Base-by-base conservation (phyloP, 2,888 invertebrate genomes). In the Epiperipatus broadwayi region DNA sequence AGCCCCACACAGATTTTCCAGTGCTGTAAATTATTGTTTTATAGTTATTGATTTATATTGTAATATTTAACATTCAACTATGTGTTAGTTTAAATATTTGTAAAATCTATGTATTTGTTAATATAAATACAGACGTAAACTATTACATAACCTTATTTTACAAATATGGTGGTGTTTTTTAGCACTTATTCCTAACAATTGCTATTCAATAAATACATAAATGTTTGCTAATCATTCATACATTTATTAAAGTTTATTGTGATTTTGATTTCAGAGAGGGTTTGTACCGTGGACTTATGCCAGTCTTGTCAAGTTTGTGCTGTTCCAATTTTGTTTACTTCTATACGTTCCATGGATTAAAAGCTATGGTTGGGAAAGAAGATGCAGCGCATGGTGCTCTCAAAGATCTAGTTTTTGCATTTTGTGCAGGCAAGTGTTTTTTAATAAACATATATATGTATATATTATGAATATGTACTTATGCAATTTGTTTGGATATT, bases 301-400 rank as follows among this genome's bases (percentile, higher is more conserved):
- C 87, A 7, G 83, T 83, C 4, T 64, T 87, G 32, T 73, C 78
- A 49, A 79, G 80, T 44, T 62, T 85, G 3, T 84, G 81, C 48
- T 71, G 77, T 44, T 85, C 85, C 34, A 85, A 84, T 59, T 87
- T 87, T 63, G 77, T 87, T n/a, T 89, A 89, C 58, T 89, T 87
- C 56, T 89, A 87, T 60, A 71, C 80, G 50, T 87, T 84, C 59
- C 85, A 84, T 61, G 77, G 78, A 14, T 64, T 87, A 28, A 77
- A 81, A 52, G 65, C 65, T 37, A 47, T 67, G 43, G 46, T 50
- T 27, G 43, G 39, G 40, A n/a, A n/a, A n/a, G n/a, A n/a, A n/a
- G 30, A 42, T 15, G 60, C 57, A 21, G 51, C 56, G 8, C 47
- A 53, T 8, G 68, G 70, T 30, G 75, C 79, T 2, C 47, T 73